These are phyloP conservation scores for Apis laboriosa DNA, from an alignment of 1,140 invertebrate species.

Conservation along the genomic window DNA sequence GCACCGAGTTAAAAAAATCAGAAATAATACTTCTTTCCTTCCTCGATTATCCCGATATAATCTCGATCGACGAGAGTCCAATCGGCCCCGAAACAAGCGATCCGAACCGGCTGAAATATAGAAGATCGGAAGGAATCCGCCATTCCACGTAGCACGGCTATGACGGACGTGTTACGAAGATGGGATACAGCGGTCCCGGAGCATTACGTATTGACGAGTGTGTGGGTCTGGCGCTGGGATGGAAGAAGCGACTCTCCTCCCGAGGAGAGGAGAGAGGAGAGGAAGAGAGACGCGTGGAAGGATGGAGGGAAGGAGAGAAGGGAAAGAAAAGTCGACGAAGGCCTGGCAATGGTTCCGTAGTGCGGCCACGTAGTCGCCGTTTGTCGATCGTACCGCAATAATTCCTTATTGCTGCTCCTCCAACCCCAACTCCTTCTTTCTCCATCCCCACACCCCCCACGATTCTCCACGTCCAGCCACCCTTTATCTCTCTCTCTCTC, in stretches of 20 bases:
- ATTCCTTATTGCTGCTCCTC: constrained; percentile 81
- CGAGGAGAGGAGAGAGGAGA: constrained; percentile 8
- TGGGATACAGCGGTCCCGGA: constrained; percentile 40
- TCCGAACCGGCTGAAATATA: constrained; percentile 60
- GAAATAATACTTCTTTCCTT: too few relatives aligned
- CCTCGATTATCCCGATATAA: too few relatives aligned
- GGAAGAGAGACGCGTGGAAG: constrained; percentile 15
- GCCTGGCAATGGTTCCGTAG: constrained; percentile 71
- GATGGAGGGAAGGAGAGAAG: constrained; percentile 9
- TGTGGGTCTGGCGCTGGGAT: constrained; percentile 38
- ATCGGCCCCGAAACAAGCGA: too few relatives aligned
- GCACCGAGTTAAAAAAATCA: too few relatives aligned
- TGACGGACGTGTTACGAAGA: constrained; percentile 23
- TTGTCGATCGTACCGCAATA: constrained; percentile 82
- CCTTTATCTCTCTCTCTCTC: constrained; percentile 2
- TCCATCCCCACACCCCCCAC: constrained; percentile 34
- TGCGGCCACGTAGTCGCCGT: constrained; percentile 80
- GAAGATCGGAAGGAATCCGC: constrained; percentile 56
- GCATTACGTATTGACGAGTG: constrained; percentile 76
- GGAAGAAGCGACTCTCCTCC: constrained; percentile 7
- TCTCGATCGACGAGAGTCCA: too few relatives aligned
- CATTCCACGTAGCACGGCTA: constrained; percentile 63
- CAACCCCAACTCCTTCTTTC: constrained; percentile 68
- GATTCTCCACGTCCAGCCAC: constrained; percentile 13
- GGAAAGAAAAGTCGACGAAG: constrained; percentile 51